Conservation (phyloP, 2,797 vertebrate genomes). For the Lithobates sylvaticus region DNA sequence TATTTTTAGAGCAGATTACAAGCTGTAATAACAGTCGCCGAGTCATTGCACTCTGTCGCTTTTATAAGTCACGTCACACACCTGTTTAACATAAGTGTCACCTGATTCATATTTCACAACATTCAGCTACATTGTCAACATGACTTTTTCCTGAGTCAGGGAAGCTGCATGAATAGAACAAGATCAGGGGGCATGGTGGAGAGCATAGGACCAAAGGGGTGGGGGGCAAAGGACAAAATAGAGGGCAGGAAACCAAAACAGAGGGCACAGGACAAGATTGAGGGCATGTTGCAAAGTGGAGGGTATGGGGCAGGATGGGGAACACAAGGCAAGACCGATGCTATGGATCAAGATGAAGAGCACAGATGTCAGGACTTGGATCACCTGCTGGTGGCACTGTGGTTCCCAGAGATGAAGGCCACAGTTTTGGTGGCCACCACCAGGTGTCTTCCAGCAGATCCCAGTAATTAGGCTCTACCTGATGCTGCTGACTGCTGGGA, state of each 20-base stretch:
- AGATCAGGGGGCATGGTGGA: neutral
- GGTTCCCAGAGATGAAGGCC: no score
- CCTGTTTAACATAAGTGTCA: constrained; percentile 33
- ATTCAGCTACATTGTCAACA: constrained; percentile 15
- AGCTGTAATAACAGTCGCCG: neutral
- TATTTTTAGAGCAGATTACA: constrained; percentile 54
- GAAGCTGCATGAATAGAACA: neutral
- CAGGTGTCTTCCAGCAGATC: no score
- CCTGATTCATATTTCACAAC: constrained; percentile 38
- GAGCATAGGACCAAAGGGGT: neutral
- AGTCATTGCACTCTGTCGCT: neutral
- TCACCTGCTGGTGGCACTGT: no score
- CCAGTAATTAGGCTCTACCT: no score
- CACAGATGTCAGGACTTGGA: no score
- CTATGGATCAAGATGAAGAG: no score
- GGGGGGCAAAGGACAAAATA: neutral
- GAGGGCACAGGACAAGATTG: neutral
- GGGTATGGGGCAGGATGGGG: neutral
- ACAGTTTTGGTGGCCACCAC: no score
- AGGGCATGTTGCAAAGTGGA: neutral
- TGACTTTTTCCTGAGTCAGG: constrained; percentile 17
- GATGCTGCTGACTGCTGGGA: no score
- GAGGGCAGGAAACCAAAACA: neutral
- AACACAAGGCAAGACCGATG: no score
- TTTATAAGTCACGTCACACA: constrained; percentile 25